Percentiles rank a stretch among this genome's conserved stretches.
These are phyloP conservation scores for Biston stratarius DNA, from an alignment of 2,888 invertebrate genomes.

Conservation along the genomic window DNA sequence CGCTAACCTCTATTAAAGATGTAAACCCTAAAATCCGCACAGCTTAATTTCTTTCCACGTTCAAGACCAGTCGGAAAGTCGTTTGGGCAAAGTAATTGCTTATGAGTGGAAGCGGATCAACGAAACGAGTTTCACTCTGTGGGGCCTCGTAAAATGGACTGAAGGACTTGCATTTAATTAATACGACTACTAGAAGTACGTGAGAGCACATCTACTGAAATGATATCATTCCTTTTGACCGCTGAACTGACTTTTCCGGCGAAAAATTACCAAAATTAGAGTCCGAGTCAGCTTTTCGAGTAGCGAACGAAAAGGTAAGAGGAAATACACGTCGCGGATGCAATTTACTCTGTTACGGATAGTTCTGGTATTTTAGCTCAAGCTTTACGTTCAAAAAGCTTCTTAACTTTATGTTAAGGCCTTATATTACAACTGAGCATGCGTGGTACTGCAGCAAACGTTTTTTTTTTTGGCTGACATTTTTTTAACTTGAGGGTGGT, in stretches of 20 bases:
- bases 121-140: conserved; percentile 80
- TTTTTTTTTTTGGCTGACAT: too few relatives aligned
- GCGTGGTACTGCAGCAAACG: too few relatives aligned
- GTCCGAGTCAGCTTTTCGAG: conserved; percentile 55
- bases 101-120: conserved; percentile 84
- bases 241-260: conserved; percentile 65
- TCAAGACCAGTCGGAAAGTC: conserved; percentile 74
- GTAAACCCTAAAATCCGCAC: conserved; percentile 72
- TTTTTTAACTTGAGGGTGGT: too few relatives aligned
- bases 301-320: conserved; percentile 46
- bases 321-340: conserved; percentile 53
- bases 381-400: conserved; percentile 3
- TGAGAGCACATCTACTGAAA: conserved; percentile 74
- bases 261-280: conserved; percentile 70
- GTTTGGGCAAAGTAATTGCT: conserved; percentile 83
- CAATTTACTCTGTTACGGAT: conserved; percentile 44
- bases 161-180: conserved; percentile 84
- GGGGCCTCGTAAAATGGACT: conserved; percentile 81
- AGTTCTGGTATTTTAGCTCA: conserved; percentile 39
- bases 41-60: conserved; percentile 81
- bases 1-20: conserved; percentile 67
- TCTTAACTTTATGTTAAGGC: too few relatives aligned
- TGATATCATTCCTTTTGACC: conserved; percentile 78
- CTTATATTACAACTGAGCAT: too few relatives aligned
- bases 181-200: conserved; percentile 78